These are phyloP conservation scores for Otis tarda DNA, from an alignment of 2,113 vertebrate genomes.

Conservation along the genomic window DNA sequence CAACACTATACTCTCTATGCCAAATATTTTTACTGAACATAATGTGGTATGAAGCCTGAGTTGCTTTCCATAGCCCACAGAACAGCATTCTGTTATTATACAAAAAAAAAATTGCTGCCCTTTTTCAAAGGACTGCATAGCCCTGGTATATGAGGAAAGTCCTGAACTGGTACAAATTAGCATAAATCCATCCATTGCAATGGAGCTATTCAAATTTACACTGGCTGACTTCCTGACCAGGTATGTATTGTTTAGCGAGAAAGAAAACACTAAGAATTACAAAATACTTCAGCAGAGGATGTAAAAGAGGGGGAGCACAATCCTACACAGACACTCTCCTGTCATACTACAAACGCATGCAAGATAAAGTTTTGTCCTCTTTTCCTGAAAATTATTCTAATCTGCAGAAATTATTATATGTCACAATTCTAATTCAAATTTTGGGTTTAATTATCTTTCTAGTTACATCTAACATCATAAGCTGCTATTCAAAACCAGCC, in stretches of 20 bases:
- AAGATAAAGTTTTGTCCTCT: background rate
- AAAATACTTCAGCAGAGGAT: accelerated
- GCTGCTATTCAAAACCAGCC: background rate
- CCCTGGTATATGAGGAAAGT: background rate
- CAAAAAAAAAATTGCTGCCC: background rate
- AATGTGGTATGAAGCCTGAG: constrained; percentile 2
- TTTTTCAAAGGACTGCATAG: background rate
- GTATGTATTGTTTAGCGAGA: background rate
- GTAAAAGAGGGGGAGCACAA: background rate
- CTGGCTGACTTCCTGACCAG: background rate
- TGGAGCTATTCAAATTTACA: background rate
- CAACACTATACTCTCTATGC: background rate
- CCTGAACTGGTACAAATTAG: background rate
- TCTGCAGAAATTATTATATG: background rate
- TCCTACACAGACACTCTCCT: background rate
- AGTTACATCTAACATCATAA: background rate
- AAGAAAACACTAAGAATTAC: background rate
- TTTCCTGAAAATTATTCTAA: background rate
- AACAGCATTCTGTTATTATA: background rate
- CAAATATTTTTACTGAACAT: constrained; percentile 18
- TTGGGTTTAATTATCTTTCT: background rate
- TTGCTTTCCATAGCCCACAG: background rate
- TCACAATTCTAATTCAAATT: background rate
- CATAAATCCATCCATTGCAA: background rate
- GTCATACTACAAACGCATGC: background rate